phyloP scores from a whole-genome alignment of 2,113 vertebrate species.

The Prunella fulvescens region DNA sequence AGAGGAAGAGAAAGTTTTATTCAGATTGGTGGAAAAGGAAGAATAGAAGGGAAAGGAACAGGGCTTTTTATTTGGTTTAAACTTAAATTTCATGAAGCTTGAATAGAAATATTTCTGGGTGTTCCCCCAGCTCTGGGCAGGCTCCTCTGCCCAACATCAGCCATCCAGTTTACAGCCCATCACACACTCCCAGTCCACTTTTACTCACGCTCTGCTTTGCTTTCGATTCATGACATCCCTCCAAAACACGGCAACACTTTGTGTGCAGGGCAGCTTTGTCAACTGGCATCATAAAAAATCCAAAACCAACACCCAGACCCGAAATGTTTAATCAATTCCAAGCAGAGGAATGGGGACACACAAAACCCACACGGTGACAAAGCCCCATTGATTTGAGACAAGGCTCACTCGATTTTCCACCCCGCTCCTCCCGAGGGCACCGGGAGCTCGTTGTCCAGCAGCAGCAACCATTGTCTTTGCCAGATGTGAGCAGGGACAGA shows the following conservation, averaged over 20 bases:
- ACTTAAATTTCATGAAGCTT: neutral
- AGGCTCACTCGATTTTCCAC: neutral
- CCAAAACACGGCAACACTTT: neutral
- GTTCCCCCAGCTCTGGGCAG: neutral
- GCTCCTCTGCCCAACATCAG: neutral
- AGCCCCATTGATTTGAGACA: neutral
- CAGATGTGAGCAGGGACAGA: neutral
- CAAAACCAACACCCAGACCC: neutral
- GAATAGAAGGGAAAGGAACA: neutral
- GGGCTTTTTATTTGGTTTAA: neutral
- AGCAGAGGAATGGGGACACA: neutral
- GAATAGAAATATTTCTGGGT: neutral
- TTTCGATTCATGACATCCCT: neutral
- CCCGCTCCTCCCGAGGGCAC: rapidly evolving
- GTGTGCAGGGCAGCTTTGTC: neutral
- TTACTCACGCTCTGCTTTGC: neutral
- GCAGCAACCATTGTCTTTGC: rapidly evolving
- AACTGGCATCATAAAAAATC: neutral
- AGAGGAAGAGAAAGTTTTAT: neutral
- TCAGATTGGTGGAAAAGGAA: neutral
- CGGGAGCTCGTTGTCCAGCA: neutral
- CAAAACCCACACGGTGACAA: neutral
- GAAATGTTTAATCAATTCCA: neutral
- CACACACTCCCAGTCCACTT: neutral
- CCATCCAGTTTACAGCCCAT: neutral